Base-by-base conservation (phyloP, 2,888 invertebrate genomes). In the Dermolepida albohirtum region DNA sequence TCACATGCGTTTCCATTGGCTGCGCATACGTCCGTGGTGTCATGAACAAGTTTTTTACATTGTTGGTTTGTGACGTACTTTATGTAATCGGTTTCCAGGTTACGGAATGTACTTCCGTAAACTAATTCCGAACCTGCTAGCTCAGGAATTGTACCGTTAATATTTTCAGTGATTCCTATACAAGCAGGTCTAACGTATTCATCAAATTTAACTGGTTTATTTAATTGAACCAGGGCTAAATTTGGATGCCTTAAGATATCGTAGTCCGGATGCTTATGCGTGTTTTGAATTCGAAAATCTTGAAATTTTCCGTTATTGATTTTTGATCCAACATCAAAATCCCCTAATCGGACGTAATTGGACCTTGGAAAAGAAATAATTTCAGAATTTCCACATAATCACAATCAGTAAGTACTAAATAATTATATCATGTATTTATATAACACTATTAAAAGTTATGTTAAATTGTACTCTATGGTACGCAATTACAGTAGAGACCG, bases 101-200 rank as follows among this genome's bases (percentile, higher is more conserved):
- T 54, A 8, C 40, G 16, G 2, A 14, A 22, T 6, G 10, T 6
- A 2, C 6, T 34, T 6, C 6, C 34, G 10, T 39, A 6, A 0
- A 40, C 74, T 54, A 69, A 74, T 5, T 85, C 85, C 85, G 85
- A 86, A 11, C 86, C 86, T 10, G 82, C 81, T 0, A 84, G 84
- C 1, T 81, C 76, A 0, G 81, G 79, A 52, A 77, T 75, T 5
- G 67, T 44, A n/a, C 59, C 62, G 0, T 74, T 59, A 5, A 76
- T 62, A 0, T 67, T 41, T n/a, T 63, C 68, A 0, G 73, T 71
- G 1, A 76, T 68, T n/a, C 77, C 74, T 14, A 86, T 75, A 75
- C 86, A 86, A 6, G 84, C 83, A 0, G 86, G 86, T 69, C 83
- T 74, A 8, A 82, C 75, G 62, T 74, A 76, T 11, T 70, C 67